Evolutionary conservation across 2,888 invertebrate genomes (phyloP).

Genomic region (Zygaena filipendulae): DNA sequence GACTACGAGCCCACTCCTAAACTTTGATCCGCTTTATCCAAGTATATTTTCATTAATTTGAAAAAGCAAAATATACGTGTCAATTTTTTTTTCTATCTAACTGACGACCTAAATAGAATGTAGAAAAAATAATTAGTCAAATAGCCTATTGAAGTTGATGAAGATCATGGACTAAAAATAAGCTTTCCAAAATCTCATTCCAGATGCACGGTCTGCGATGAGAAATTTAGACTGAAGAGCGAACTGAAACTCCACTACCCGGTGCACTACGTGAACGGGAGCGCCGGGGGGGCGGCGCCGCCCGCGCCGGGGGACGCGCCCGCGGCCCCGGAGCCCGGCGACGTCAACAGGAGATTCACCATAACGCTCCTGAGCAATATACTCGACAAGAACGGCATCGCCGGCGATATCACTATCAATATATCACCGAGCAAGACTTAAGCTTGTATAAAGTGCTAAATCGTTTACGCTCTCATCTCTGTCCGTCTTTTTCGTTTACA

Average conservation of each 20-base stretch:
- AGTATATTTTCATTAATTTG: too few species aligned
- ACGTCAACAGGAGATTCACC: conserved; percentile 25
- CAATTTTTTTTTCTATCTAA: too few species aligned
- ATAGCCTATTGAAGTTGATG: too few species aligned
- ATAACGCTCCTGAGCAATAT: conserved; percentile 35
- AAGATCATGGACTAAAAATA: too few species aligned
- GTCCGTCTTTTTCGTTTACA: too few species aligned
- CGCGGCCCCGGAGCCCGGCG: conserved; percentile 1
- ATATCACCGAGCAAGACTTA: conserved; percentile 28
- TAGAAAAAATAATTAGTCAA: too few species aligned
- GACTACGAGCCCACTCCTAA: too few species aligned
- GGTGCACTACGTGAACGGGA: conserved; percentile 36
- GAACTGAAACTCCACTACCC: conserved; percentile 58
- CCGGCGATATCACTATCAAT: conserved; percentile 45
- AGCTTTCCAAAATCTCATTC: conserved; percentile 14
- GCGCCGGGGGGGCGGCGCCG: conserved; percentile 10
- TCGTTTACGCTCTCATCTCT: too few species aligned
- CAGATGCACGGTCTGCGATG: conserved; percentile 52
- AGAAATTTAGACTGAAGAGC: conserved; percentile 43
- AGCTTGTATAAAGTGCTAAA: conserved; percentile 8
- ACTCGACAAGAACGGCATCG: conserved; percentile 30
- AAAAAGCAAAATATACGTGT: too few species aligned
- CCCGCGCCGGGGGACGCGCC: conserved; percentile 4
- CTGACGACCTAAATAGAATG: too few species aligned
- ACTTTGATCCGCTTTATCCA: too few species aligned